Base-by-base conservation (phyloP, 1,140 invertebrate species). In the Scaptomyza graminum region DNA sequence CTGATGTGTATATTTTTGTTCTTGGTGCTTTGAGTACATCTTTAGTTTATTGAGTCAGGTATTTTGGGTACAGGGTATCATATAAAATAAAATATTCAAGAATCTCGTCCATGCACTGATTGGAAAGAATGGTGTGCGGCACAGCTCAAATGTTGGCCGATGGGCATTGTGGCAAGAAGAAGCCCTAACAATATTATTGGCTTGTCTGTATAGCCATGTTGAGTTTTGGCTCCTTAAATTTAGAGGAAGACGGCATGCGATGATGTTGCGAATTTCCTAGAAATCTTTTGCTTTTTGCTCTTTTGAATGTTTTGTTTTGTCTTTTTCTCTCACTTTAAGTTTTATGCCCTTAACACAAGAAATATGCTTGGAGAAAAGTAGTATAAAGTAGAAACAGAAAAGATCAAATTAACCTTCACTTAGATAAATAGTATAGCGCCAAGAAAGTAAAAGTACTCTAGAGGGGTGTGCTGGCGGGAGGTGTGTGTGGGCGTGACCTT, bases 211-310 rank as follows among this genome's bases (percentile, higher is more conserved):
- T 50, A 61, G 31, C 13, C 56, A 13, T 47, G 63, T 37, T 52
- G 18, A 39, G 25, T 62, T 69, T 56, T 57, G 50, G 49, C 66
- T 62, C 61, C 69, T 44, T 55, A 65, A 60, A 70, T 31, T 31
- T 31, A 31, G 28, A 31, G 6, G 28, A 31, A 7, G 28, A 31
- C 7, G 28, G 28, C 28, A 31, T 31, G n/a, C n/a, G n/a, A n/a
- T n/a, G 28, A 80, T 85, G 55, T 78, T 71, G 81, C 66, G 74
- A 85, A 75, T 78, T 85, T 85, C 82, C 64, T 76, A 88, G 83
- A 88, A 87, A 50, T 57, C 37, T 50, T 50, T 65, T 51, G 5
- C 18, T 6, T 43, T 46, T n/a, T 41, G 56, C 15, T 52, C 8
- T 18, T 25, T 5, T 22, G 16, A 44, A 41, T 64, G 46, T 75